Base-by-base conservation (phyloP, 2,797 vertebrate genomes). In the Poecilia velifera region DNA sequence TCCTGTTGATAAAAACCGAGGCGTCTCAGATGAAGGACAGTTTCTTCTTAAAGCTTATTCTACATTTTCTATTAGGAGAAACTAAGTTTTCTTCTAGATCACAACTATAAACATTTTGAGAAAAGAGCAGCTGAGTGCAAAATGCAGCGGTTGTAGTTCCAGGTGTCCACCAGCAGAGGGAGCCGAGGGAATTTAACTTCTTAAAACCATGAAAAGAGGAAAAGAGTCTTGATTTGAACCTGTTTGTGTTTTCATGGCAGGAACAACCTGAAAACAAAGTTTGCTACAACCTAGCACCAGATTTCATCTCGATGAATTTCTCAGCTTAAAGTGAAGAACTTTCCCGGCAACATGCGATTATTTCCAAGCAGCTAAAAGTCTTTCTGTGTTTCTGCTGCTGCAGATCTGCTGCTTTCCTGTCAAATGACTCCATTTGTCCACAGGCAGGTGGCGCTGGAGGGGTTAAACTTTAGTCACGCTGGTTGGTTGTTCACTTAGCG, bases 381-480 rank as follows among this genome's bases (percentile, higher is more conserved):
- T 25, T 12, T 53, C 68, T 71, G 39, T 71, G 22, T 12, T 1
- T 39, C 34, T 20, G 41, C 43, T 47, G 12, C 7, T 70, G 59
- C 36, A 34, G 59, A 34, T 18, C 31, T 64, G 62, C 31, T 36
- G 62, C 7, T 36, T 5, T n/a, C 70, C 3, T 28, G 53, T 34
- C 12, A 62, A 31, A 31, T 22, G 1, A 36, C 3, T 66, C 55
- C 28, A 36, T 72, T 66, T 46, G 31, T 55, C 20, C 3, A 59
- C 72, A 68, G 8, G n/a, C 13, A 13, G 1, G 64, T 36, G 46
- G 18, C 53, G 25, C 5, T 31, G 1, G 22, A 49, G 9, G 0
- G 13, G 18, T 77, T 90, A 94, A n/a, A 93, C 92, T 81, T 88
- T 89, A 39, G 90, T 85, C 68, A 84, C 25, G 9, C 3, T 84